Evolutionary conservation across 2,888 invertebrate species (phyloP).

Genomic region (Lordiphosa fenestrarum): DNA sequence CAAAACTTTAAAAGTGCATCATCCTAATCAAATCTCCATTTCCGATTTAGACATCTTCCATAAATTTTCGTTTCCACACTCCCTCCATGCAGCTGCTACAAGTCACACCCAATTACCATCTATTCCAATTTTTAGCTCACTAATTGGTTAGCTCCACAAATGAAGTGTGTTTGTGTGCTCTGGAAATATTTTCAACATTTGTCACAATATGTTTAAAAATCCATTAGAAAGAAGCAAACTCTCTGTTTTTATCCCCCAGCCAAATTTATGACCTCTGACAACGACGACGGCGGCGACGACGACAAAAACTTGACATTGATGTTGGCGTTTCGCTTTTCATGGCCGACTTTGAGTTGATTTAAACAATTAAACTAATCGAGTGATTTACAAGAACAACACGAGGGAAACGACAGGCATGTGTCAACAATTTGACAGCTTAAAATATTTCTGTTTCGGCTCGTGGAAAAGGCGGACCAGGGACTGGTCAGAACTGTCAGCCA

Average conservation of each 20-base stretch:
- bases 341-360: conserved; percentile 55
- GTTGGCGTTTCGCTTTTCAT: conserved; percentile 27
- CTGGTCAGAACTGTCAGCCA: conserved; percentile 38
- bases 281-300: conserved; percentile 16
- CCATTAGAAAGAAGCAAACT: conserved; percentile 48
- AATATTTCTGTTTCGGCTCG: conserved; percentile 55
- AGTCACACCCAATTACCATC: conserved; percentile 32
- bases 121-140: conserved; percentile 15
- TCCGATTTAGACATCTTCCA: conserved; percentile 1
- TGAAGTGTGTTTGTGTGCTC: conserved; percentile 36
- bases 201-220: conserved; percentile 64
- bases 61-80: conserved; percentile 1
- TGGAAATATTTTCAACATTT: conserved; percentile 49
- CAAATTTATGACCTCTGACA: conserved; percentile 62
- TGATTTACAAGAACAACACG: conserved; percentile 59
- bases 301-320: conserved; percentile 62
- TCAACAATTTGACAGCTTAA: conserved; percentile 72
- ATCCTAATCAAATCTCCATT: not conserved
- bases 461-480: conserved; percentile 32
- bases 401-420: conserved; percentile 57
- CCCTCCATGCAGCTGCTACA: conserved; percentile 4
- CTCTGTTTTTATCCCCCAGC: conserved; percentile 8
- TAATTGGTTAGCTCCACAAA: conserved; percentile 16
- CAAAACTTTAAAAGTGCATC: too few species aligned
- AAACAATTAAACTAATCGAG: conserved; percentile 73